Evolutionary conservation across 2,888 invertebrate species (phyloP), one percentile per base, ranked within the genome.

Genomic region (Netelia fuscicornis): DNA sequence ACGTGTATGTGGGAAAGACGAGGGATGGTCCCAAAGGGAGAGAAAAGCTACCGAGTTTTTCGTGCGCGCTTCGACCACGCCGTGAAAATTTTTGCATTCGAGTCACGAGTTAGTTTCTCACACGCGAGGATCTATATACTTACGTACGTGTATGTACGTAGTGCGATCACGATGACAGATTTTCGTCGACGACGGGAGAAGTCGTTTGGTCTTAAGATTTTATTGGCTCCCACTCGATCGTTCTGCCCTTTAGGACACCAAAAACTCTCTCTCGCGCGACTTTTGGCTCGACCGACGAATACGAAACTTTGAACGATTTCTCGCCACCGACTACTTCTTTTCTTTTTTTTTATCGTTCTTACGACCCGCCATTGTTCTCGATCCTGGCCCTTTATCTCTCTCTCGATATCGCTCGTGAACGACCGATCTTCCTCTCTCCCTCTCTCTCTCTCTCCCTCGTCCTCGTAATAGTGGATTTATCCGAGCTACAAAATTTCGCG

Each of bases 111-210:
- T 81, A 56, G 42, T 78, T 71, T 65, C 79, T 71, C 83, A 58
- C 74, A 76, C 68, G 30, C 52, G 48, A 5, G 37, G 8, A 48
- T 52, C 23, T 10, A 23, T 62, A 68, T 56, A 42, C 52, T 76
- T 54, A 62, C 52, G 79, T 54, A 62, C 30, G 23, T 79, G 6
- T 71, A 71, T 52, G 44, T 81, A 77, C 65, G 72, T 72, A 62
- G 58, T 68, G 58, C 80, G 71, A 71, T 78, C 67, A 65, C 84
- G 86, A 87, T 87, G 87, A 86, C 86, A 83, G 86, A 87, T 87
- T 87, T 80, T 56, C 48, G 62, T 11, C 30, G 44, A 20, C 6
- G 62, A 62, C 70, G 52, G 13, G 62, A 78, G 64, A 11, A 60
- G 42, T 58, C 65, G 82, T 62, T 70, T 74, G 58, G 71, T 64